Evolutionary conservation across 1,140 invertebrate species (phyloP).

Genomic region (Dendroctonus ponderosae): DNA sequence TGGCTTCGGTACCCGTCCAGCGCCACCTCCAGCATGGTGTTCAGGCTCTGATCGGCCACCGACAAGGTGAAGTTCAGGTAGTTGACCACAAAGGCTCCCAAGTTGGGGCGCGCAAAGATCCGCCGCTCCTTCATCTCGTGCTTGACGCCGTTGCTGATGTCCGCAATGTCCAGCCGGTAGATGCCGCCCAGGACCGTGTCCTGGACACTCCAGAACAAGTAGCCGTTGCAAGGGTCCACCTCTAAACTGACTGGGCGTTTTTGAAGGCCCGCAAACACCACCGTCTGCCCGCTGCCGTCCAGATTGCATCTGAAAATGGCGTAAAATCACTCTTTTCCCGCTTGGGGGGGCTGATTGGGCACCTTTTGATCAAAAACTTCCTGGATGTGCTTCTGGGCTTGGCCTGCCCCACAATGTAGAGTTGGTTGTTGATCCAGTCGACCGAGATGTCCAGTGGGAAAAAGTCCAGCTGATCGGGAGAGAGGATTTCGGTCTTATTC

Average conservation of each 20-base stretch:
- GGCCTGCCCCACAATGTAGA: constrained; percentile 75
- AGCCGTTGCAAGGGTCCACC: constrained; percentile 90
- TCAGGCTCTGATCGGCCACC: constrained; percentile 68
- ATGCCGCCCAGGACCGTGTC: constrained; percentile 63
- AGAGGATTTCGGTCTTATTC: constrained; percentile 55
- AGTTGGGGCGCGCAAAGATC: constrained; percentile 60
- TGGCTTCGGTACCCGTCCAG: constrained; percentile 67
- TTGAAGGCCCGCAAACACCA: constrained; percentile 66
- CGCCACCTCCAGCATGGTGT: constrained; percentile 77
- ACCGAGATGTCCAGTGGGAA: constrained; percentile 69
- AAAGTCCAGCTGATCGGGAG: constrained; percentile 58
- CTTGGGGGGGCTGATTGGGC: background rate
- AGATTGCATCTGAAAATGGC: constrained; percentile 58
- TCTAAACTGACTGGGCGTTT: constrained; percentile 73
- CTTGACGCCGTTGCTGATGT: constrained; percentile 66
- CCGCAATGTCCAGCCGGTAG: constrained; percentile 74
- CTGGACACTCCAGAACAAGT: constrained; percentile 75
- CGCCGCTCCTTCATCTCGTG: constrained; percentile 57
- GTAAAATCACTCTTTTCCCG: too few relatives aligned
- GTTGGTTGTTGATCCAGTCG: constrained; percentile 82
- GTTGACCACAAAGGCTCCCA: constrained; percentile 76
- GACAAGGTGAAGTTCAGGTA: constrained; percentile 77
- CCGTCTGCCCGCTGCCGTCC: constrained; percentile 64
- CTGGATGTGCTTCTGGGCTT: constrained; percentile 11
- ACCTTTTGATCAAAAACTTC: constrained; percentile 69